These are phyloP conservation scores for Eunapius fragilis DNA, from an alignment of 37 sponge, comb jelly and placozoan species.

Conservation along the genomic window DNA sequence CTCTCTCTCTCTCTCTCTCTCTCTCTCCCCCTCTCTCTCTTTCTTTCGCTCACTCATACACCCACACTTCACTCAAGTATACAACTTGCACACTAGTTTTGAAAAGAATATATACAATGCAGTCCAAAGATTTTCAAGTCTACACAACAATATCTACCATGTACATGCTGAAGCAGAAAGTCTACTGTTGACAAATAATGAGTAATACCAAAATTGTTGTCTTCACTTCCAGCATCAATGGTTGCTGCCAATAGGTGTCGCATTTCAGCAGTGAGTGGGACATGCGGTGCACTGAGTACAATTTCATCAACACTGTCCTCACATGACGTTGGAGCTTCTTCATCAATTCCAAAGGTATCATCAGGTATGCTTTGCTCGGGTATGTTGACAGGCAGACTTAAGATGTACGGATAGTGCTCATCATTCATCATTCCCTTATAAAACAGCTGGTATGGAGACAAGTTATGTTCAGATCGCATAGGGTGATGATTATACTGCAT, in stretches of 20 bases:
- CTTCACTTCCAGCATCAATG: not conserved
- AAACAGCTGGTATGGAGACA: conserved; percentile 36
- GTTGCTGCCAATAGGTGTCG: not conserved
- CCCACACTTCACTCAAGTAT: no score
- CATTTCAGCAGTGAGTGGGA: not conserved
- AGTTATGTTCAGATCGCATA: conserved; percentile 27
- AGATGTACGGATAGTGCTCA: not conserved
- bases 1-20: no score
- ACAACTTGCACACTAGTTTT: no score
- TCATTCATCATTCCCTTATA: not conserved
- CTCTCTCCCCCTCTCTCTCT: no score
- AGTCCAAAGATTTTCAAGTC: no score
- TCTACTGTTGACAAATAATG: not conserved
- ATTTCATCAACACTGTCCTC: not conserved
- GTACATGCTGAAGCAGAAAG: not conserved
- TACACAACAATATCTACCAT: not conserved
- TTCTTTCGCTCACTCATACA: no score
- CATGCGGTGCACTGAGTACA: not conserved
- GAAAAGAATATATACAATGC: no score
- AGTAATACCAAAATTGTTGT: not conserved
- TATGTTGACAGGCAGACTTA: not conserved
- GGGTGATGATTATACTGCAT: conserved; percentile 26
- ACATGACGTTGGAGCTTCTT: not conserved
- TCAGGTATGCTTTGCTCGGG: not conserved
- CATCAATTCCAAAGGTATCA: not conserved